phyloP scores from a whole-genome alignment of 2,797 vertebrate genomes.

The Lithobates pipiens region DNA sequence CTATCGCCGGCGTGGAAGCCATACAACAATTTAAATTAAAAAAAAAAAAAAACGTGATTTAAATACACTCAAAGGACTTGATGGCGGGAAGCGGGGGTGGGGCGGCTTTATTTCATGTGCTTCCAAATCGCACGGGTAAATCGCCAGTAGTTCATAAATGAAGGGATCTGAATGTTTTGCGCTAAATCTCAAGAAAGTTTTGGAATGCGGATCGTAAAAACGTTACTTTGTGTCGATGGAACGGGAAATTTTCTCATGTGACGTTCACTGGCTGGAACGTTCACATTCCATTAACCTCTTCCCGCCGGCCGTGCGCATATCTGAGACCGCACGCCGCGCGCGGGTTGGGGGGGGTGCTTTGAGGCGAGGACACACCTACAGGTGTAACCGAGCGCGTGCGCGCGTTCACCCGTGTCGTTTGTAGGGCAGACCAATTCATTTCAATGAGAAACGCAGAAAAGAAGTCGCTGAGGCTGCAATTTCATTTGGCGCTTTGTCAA shows the following conservation, averaged over 20 bases:
- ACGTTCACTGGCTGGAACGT: no score
- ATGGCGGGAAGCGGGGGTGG: background rate
- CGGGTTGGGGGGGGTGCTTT: no score
- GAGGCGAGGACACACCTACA: no score
- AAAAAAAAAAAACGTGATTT: slow-evolving; percentile 56
- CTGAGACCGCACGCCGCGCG: no score
- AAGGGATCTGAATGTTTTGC: slow-evolving; percentile 20
- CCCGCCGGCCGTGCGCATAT: no score
- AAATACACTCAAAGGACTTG: slow-evolving; percentile 44
- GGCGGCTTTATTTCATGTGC: slow-evolving; percentile 44
- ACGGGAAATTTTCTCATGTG: slow-evolving; percentile 40
- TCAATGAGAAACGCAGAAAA: no score
- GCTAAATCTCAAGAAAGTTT: background rate
- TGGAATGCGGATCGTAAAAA: slow-evolving; percentile 22
- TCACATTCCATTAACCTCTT: no score
- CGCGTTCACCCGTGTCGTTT: no score
- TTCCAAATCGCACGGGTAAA: slow-evolving; percentile 45
- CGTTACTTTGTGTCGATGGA: background rate
- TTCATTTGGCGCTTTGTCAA: no score
- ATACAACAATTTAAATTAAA: slow-evolving; percentile 61
- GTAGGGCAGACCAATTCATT: no score
- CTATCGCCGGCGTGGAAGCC: slow-evolving; percentile 49
- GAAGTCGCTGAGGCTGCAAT: no score
- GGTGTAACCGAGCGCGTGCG: no score
- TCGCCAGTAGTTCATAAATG: slow-evolving; percentile 51